These are phyloP conservation scores for Oncorhynchus gorbuscha DNA, from an alignment of 2,113 vertebrate genomes.

Conservation along the genomic window DNA sequence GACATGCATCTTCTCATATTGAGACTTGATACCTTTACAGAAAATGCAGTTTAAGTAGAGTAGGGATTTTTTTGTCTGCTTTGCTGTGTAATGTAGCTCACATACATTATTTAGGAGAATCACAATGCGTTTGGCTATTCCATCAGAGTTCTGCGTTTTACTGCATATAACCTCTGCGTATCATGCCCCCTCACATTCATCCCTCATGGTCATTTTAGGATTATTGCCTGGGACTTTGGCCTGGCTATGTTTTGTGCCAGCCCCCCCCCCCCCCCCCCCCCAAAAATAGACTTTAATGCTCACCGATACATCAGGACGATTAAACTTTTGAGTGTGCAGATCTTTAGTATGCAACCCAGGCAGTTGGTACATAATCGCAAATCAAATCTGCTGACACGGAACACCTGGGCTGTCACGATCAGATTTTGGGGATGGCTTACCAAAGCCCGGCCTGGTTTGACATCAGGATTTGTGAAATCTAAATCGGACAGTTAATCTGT, in stretches of 20 bases:
- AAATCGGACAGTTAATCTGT: conserved; percentile 1
- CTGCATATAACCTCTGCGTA: background rate
- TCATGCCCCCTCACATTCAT: background rate
- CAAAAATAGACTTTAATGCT: conserved; percentile 27
- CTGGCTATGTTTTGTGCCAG: conserved; percentile 8
- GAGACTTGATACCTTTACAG: no score
- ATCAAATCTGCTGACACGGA: background rate
- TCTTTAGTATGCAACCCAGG: background rate
- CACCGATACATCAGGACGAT: background rate
- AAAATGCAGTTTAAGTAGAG: no score
- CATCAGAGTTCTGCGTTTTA: background rate
- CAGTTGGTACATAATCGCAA: background rate
- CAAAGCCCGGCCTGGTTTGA: background rate
- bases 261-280: no score
- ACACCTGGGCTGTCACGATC: background rate
- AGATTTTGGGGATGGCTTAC: background rate
- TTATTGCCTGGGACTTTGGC: conserved; percentile 5
- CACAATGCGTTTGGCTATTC: background rate
- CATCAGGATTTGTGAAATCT: background rate
- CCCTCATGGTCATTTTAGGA: conserved; percentile 2
- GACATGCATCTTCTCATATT: no score
- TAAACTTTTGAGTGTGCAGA: conserved; percentile 10
- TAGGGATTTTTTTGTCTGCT: no score
- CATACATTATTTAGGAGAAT: background rate
- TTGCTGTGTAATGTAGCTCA: no score